Conservation (phyloP, 2,888 invertebrate species). For the Deroplatys truncata region DNA sequence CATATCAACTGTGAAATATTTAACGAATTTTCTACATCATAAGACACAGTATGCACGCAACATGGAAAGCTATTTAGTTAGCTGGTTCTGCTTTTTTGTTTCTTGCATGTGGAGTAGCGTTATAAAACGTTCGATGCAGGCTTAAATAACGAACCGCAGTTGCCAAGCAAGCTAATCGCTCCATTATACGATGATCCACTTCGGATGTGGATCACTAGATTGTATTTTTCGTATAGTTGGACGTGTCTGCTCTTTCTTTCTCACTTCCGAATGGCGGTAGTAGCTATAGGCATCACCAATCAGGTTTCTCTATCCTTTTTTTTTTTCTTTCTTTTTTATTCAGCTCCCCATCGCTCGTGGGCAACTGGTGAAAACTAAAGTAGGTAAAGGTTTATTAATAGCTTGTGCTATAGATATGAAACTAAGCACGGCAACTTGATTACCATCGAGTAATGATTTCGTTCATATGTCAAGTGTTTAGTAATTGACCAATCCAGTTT, state of each 20-base stretch:
- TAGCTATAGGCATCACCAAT: background rate
- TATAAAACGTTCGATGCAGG: background rate
- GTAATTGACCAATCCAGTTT: too few species aligned
- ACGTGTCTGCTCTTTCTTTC: background rate
- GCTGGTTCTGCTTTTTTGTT: background rate
- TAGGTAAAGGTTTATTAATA: background rate
- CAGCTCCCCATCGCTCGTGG: background rate
- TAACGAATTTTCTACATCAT: background rate
- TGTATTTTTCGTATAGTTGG: background rate
- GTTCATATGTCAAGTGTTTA: too few species aligned
- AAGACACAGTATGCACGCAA: background rate
- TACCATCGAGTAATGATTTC: too few species aligned
- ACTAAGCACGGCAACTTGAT: too few species aligned
- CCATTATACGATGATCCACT: background rate
- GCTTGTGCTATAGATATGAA: too few species aligned
- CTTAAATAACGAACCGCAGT: background rate
- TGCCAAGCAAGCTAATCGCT: background rate
- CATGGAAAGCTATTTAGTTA: background rate
- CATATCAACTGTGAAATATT: background rate
- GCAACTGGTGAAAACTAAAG: background rate
- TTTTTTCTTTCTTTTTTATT: background rate
- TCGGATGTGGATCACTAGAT: slow-evolving; percentile 1
- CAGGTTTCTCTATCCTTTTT: background rate
- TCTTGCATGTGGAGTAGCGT: background rate
- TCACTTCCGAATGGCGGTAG: background rate